Base-by-base conservation (phyloP, 2,888 invertebrate genomes). In the Latrodectus hesperus region DNA sequence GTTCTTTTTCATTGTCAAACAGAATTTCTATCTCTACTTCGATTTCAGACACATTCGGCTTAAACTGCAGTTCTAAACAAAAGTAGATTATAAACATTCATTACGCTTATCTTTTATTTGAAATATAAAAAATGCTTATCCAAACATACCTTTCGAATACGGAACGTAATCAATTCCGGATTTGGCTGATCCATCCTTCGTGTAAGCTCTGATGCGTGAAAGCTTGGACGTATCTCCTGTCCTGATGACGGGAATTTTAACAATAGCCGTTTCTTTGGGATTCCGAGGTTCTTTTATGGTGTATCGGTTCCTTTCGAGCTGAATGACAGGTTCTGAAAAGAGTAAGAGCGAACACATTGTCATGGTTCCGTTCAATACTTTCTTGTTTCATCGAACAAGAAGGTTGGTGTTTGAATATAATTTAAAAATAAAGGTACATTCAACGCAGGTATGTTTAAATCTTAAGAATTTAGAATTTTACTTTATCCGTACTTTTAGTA, bases 171-270 rank as follows among this genome's bases (percentile, higher is more conserved):
- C 92, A 53, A 90, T 89, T 55, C 92, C 92, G 52, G 92, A 91
- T 78, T 91, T 91, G 0, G 92, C 92, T 2, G 92, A 92, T 8
- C 92, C 92, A 89, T 92, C 92, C 84, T 92, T 91, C 4, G 92
- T 92, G 84, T 91, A 91, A 16, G 92, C 91, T 67, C 91, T 90
- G 16, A 92, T 91, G 9, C 91, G 90, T 2, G 92, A 92, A 6
- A 90, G 90, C 70, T 90, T 90, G 2, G 91, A 91, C 12, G 91
- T 90, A 90, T 92, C 92, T 16, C 92, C 92, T 9, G 90, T 86
- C 60, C 92, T 90, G 8, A 92, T 84, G 11, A 92, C 91, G 6
- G 91, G 91, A 12, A 92, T 90, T 53, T 90, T 90, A 67, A 92
- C 88, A 12, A 90, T 89, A n/a, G 90, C 89, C 6, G 90, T 83